Evolutionary conservation across 2,113 vertebrate genomes (phyloP), one percentile per base, ranked within the genome.

Genomic region (Oreochromis tanganicae): DNA sequence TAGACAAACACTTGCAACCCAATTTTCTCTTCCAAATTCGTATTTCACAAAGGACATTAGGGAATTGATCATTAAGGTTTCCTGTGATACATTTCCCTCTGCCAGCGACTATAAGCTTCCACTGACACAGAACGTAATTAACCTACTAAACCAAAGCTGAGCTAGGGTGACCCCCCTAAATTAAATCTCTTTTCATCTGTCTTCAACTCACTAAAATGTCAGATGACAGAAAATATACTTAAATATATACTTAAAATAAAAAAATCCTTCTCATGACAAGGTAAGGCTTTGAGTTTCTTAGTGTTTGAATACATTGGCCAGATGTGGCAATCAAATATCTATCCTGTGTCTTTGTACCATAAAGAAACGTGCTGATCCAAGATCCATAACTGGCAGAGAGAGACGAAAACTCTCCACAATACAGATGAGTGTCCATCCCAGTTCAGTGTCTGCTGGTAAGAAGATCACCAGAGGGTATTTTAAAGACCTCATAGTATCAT

Each of bases 11-110:
- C 84, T 52, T 14, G 24, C 73, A 92, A 93, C 91, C 90, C 78
- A 95, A 75, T 89, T 93, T 90, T 86, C 81, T 59, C 73, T 57
- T 88, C 90, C 79, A 80, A 91, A 89, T 83, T 89, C 73, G 90
- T 83, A 85, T 88, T 93, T 93, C 83, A 86, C 57, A 84, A 41
- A 78, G 57, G 71, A 46, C 90, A 46, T 82, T 3, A 5, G 90
- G 90, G 94, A 91, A 83, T 86, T 61, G 85, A 90, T 91, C 87
- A 83, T 88, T 85, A 87, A 84, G 84, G 38, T 29, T 56, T 89
- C 52, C 73, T 81, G 63, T 81, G 75, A 83, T 66, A 78, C 38
- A 66, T 81, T 19, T 83, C 71, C 32, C 59, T 82, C 34, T 85
- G 27, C 68, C 27, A 82, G 82, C 12, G n/a, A 82, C 82, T 71